Evolutionary conservation across 2,888 invertebrate genomes (phyloP).

Genomic region (Prosopocoilus inquinatus): DNA sequence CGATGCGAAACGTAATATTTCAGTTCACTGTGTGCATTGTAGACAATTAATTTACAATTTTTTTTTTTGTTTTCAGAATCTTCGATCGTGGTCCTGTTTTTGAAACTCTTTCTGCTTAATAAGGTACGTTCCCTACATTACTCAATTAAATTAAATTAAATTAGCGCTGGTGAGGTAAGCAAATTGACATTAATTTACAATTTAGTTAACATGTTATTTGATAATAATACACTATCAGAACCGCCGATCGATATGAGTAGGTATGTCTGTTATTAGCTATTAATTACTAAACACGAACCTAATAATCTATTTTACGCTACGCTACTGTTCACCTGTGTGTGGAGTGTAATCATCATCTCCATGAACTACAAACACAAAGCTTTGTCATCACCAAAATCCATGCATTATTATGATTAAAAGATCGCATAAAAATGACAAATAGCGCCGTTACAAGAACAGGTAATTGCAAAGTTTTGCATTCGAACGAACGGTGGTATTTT

Average conservation of each 20-base stretch:
- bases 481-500: no score
- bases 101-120: no score
- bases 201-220: background rate
- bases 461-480: background rate
- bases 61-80: no score
- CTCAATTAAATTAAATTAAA: no score
- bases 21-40: no score
- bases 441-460: background rate
- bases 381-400: background rate
- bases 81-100: no score
- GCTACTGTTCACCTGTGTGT: background rate
- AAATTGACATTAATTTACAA: background rate
- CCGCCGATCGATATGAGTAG: background rate
- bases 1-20: no score
- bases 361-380: background rate
- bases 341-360: background rate
- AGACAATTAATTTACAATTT: no score
- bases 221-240: background rate
- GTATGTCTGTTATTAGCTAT: background rate
- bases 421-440: background rate
- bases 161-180: no score
- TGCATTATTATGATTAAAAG: slow-evolving; percentile 5
- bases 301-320: slow-evolving; percentile 1
- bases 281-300: background rate
- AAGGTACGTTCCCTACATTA: no score